Evolutionary conservation across 2,797 vertebrate genomes (phyloP), one percentile per base, ranked within the genome.

Genomic region (Crocidura indochinensis): DNA sequence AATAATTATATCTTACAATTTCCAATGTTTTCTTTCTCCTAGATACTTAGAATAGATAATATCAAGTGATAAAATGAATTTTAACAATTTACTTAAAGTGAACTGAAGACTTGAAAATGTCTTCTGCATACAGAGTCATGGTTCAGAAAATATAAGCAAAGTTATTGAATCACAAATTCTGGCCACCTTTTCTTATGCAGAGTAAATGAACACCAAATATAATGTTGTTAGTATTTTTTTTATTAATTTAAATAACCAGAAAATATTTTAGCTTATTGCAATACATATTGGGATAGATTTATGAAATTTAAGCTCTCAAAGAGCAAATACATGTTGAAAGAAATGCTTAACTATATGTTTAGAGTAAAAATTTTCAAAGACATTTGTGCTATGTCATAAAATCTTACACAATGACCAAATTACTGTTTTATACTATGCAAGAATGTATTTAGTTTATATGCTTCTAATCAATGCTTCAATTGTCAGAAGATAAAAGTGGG

Each of bases 1-100:
- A 29, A 8, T 8, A 24, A 68, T 47, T 65, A 49, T 64, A 74
- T 17, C 2, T n/a, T 64, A 27, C 9, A 12, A 53, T 38, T 84
- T 20, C n/a, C 44, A 8, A 49, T 20, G 1, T 8, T 69, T 69
- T 38, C 10, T 62, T 17, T 82, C 11, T 2, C 51, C 77, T 27
- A 46, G 14, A 14, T 29, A 83, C 24, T 86, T 31, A 84, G 80
- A 64, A 53, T 60, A 56, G 22, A 3, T 29, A 77, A 29, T 0
- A 10, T 19, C 26, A 78, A 84, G 56, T 67, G 11, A 72, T 53
- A 64, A 14, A 72, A 31, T 64, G 47, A 64, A 64, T 56, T 69
- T 10, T 53, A 82, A 81, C 46, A n/a, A 68, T 47, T 84, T 77
- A 44, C 38, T 73, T 62, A 72, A 80, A 88, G 56, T 19, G 24